Evolutionary conservation across 2,888 invertebrate species (phyloP).

Genomic region (Ochropleura plecta): DNA sequence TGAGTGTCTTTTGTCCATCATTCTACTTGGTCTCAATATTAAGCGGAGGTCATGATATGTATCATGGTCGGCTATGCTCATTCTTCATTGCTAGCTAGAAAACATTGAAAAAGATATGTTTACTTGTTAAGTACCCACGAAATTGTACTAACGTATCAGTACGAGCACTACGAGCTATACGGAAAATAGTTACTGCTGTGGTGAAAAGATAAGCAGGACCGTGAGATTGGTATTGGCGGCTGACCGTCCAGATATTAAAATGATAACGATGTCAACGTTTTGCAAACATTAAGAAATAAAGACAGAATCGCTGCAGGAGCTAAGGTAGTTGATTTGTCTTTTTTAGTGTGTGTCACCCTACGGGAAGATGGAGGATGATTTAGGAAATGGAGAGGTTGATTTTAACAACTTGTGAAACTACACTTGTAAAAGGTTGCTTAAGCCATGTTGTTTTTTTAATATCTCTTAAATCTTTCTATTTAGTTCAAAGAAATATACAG

Average conservation of each 20-base stretch:
- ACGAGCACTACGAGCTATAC: background rate
- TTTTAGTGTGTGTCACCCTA: background rate
- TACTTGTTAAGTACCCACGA: constrained; percentile 4
- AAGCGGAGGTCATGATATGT: background rate
- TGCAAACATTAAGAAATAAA: constrained; percentile 3
- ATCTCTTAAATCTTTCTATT: background rate
- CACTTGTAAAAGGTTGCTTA: background rate
- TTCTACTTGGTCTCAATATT: background rate
- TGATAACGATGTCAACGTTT: constrained; percentile 20
- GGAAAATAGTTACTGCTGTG: background rate
- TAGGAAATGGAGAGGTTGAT: background rate
- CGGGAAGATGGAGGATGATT: too few relatives aligned
- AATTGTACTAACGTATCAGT: background rate
- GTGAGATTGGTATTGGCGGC: constrained; percentile 13
- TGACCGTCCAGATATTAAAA: constrained; percentile 11
- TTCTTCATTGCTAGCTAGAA: constrained; percentile 2
- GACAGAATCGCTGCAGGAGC: background rate
- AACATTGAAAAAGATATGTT: background rate
- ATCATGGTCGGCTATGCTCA: background rate
- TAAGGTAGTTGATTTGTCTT: background rate
- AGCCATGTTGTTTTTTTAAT: background rate
- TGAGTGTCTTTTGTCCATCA: background rate
- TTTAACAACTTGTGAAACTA: background rate
- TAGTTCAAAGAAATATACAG: constrained; percentile 6
- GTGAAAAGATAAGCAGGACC: constrained; percentile 17